A percentile compares a stretch with the other conserved stretches of the same genome.
Conservation (phyloP, 1,140 invertebrate genomes). For the Heterodera schachtii region DNA sequence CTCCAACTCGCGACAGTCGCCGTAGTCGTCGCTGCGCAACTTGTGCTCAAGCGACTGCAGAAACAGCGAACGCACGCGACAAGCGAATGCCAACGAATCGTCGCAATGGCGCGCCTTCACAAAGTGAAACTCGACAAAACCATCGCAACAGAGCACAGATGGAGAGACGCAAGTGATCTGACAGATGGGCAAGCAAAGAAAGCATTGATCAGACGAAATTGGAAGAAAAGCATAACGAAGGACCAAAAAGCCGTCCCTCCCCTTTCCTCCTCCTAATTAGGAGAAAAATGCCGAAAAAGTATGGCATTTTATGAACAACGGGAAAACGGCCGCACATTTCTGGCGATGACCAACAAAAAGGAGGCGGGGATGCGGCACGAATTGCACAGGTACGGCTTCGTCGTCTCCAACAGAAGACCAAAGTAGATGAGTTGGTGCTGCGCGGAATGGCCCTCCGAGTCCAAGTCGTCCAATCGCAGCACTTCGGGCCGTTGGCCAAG, state of each 20-base stretch:
- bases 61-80: slow-evolving; percentile 38
- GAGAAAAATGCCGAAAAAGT: too few relatives aligned
- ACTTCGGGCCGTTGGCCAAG: slow-evolving; percentile 39
- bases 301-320: too few relatives aligned
- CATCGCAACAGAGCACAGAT: slow-evolving; percentile 41
- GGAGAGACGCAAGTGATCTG: slow-evolving; percentile 32
- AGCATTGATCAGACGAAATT: slow-evolving; percentile 30
- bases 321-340: slow-evolving; percentile 52
- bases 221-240: too few relatives aligned
- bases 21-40: slow-evolving; percentile 40
- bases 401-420: slow-evolving; percentile 48
- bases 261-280: too few relatives aligned
- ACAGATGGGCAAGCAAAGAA: slow-evolving; percentile 17
- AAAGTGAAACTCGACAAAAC: slow-evolving; percentile 48
- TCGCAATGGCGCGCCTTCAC: slow-evolving; percentile 29
- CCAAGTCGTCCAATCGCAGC: slow-evolving; percentile 26
- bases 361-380: slow-evolving; percentile 35
- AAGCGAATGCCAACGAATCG: slow-evolving; percentile 38
- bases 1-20: slow-evolving; percentile 27
- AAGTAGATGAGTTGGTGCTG: slow-evolving; percentile 50
- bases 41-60: slow-evolving; percentile 38
- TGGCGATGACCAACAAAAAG: slow-evolving; percentile 44
- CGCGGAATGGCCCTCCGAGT: slow-evolving; percentile 37
- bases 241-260: too few relatives aligned
- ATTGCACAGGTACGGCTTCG: slow-evolving; percentile 51